Base-by-base conservation (phyloP, 2,113 vertebrate species). In the Phyllostomus discolor region DNA sequence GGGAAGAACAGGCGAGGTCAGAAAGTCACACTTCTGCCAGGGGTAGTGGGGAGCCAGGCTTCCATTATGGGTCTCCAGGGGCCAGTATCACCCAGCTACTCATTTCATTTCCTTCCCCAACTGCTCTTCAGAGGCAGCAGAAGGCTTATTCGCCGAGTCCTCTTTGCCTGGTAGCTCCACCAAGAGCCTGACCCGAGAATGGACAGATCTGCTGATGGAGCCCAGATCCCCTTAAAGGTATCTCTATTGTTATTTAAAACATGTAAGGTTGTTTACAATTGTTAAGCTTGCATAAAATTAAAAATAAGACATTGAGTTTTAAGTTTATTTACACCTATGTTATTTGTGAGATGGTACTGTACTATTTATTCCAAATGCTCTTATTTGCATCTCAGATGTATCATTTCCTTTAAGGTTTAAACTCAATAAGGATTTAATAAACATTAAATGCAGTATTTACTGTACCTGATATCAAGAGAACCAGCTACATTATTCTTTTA, bases 361-460 rank as follows among this genome's bases (percentile, higher is more conserved):
- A 57, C 59, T 82, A 75, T 83, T 73, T 82, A 75, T 83, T 73
- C 26, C 17, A 88, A 62, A 83, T 84, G 26, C 48, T 48, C 26
- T 87, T 70, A 79, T 79, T 80, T 83, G 7, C 1, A 59, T 8
- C 78, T 72, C 9, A 48, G 17, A 80, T 46, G 48, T 43, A 31
- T 75, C 57, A 73, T 86, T 83, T 89, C 43, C n/a, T 57, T 72
- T 89, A 75, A 73, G 11, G 5, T 70, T 95, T 86, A 82, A 82
- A 79, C n/a, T 57, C 12, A 79, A 12, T 75, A 35, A 10, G 69
- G 33, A 73, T 76, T 97, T 92, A 59, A 76, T 78, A 83, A 87
- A 70, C 85, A 20, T 72, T 83, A 91, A 78, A 22, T 76, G 1
- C 5, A 24, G 17, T 95, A 24, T 19, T 46, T 85, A 52, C 0